phyloP scores from a whole-genome alignment of 2,797 vertebrate species.

The Enteromius fasciolatus region DNA sequence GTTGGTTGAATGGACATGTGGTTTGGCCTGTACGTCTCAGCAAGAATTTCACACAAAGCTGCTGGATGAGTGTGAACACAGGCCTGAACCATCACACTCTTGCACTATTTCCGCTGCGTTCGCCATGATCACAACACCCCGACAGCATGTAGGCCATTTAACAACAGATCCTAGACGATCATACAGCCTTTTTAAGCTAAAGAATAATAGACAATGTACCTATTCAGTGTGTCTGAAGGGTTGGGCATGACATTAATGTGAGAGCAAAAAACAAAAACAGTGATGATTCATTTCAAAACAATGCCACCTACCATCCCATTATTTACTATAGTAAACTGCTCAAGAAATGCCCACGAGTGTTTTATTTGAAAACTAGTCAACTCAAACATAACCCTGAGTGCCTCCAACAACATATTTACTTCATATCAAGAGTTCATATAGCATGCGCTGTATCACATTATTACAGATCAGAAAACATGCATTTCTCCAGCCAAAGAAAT shows the following conservation, averaged over 20 bases:
- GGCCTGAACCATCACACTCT: constrained; percentile 74
- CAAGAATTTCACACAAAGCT: constrained; percentile 78
- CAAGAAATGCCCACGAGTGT: not conserved
- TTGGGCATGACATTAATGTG: not conserved
- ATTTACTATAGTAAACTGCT: not conserved
- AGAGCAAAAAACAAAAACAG: not conserved
- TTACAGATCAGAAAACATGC: not conserved
- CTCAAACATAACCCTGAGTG: no score
- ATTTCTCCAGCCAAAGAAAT: not conserved
- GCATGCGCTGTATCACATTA: not conserved
- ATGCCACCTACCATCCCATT: not conserved
- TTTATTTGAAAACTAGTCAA: not conserved
- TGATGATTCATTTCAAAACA: constrained; percentile 4
- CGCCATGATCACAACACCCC: constrained; percentile 33
- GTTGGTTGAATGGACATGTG: constrained; percentile 10
- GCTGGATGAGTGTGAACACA: constrained; percentile 74
- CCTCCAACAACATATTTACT: not conserved
- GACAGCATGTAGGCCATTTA: constrained; percentile 10
- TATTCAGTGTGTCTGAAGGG: constrained; percentile 11
- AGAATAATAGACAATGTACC: not conserved
- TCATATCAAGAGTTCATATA: not conserved
- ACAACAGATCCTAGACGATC: not conserved
- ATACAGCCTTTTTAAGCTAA: not conserved
- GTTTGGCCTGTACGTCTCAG: constrained; percentile 57
- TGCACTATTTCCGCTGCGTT: constrained; percentile 64